Evolutionary conservation across 2,888 invertebrate species (phyloP), one percentile per base, ranked within the genome.

Genomic region (Nebria salina): DNA sequence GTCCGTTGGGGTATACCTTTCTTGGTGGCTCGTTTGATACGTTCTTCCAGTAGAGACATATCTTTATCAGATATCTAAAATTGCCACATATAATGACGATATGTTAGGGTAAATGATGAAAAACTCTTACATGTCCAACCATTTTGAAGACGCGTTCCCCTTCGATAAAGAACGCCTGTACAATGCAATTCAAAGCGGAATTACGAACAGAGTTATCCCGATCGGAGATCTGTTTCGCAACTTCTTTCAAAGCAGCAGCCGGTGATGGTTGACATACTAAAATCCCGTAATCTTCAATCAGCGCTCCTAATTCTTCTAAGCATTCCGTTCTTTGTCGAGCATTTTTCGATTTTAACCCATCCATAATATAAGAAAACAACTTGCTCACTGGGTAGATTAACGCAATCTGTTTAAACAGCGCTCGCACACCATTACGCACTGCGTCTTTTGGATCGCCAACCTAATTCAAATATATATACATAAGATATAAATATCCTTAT

Each of bases 391-490:
- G 95, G 89, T 97, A 98, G 7, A 98, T 93, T 6, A 94, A 91
- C 84, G 95, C 95, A 76, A 98, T 94, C 88, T 95, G 95, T 85
- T 94, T 95, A 85, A 99, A 93, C 3, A 99, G 91, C 1, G 93
- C 92, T 83, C 96, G 94, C 0, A 98, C 98, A 64, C 96, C 96
- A 87, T 95, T 95, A 20, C 98, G 92, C 0, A 99, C 97, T 11
- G 97, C 93, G 88, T 99, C 98, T 89, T 99, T 99, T 0, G 98
- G 95, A 88, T 99, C 98, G 2, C 98, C 99, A 82, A 97, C 93
- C 95, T 95, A 34, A 34, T 34, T 34, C 34, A 81, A 76, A 86
- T 85, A 73, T 72, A 68, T 11, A 77, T 70, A 15, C 77, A 72
- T 13, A 65, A 65, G 1, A 68, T 9, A 77, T 11, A 64, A 77